Evolutionary conservation across 1,140 invertebrate genomes (phyloP), one percentile per base, ranked within the genome.

Genomic region (Brachionus manjavacas): DNA sequence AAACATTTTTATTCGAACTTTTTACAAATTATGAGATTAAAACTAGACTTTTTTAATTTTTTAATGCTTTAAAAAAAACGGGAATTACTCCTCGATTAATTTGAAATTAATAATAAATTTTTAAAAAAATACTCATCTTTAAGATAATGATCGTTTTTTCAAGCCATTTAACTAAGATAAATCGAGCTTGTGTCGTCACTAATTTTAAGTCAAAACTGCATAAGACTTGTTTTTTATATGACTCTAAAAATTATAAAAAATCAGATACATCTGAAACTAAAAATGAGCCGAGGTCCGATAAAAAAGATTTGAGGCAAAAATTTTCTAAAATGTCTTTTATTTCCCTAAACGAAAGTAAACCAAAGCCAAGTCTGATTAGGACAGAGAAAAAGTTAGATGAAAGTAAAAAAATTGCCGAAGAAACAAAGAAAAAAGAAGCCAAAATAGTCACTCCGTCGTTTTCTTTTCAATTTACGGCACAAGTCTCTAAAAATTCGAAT

Each of bases 1-100:
- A 46, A 46, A 46, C 3, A 46, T 46, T 46, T 46, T 14, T 14
- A 46, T 46, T 14, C 16, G 4, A n/a, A 20, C 11, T 72, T 72
- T 72, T 72, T 72, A 39, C 16, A 20, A 39, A 39, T 72, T 72
- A 23, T 49, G 46, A 76, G 25, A 49, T 76, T 76, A 74, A 72
- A 74, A 74, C 14, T 41, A 16, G 12, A 41, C 20, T 74, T 74
- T 74, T 41, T 41, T n/a, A n/a, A n/a, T n/a, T 74, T 74, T 41
- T 76, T 76, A 41, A 39, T 20, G 7, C 2, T 41, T 72, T 16
- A 46, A 68, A 68, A 39, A 74, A 9, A 76, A 49, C 72, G 72
- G 43, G 72, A 25, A 28, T 76, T 25, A 76, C 23, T 49, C 20
- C 72, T 76, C 72, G 72, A 76, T 49, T 12, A 49, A 49, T 25